Conservation (phyloP, 2,888 invertebrate species). For the Argynnis bischoffii region DNA sequence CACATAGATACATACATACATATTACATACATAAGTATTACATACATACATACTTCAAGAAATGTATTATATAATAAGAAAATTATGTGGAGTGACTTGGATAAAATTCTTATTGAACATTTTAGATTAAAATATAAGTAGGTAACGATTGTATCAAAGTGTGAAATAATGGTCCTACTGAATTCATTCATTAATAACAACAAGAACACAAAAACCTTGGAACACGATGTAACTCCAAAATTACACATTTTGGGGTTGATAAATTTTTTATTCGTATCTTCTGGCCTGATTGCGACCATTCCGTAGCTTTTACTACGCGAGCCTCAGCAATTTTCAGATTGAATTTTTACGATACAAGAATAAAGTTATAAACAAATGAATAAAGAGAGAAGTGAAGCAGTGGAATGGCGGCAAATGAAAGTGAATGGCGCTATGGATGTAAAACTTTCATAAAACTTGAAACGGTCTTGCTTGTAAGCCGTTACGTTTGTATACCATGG, state of each 20-base stretch:
- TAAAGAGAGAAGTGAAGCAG: constrained; percentile 50
- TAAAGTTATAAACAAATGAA: constrained; percentile 70
- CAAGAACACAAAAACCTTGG: neutral
- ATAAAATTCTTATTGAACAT: no score
- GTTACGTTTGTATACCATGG: neutral
- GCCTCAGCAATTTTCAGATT: constrained; percentile 71
- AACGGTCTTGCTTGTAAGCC: neutral
- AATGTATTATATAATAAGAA: no score
- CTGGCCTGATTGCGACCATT: constrained; percentile 42
- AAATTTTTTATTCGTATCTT: constrained; percentile 48
- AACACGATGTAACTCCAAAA: constrained; percentile 35
- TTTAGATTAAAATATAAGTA: no score
- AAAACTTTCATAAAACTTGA: constrained; percentile 30
- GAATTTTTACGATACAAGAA: constrained; percentile 71
- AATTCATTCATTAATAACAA: no score
- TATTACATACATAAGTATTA: no score
- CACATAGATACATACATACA: no score
- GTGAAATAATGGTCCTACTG: no score
- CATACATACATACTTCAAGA: no score
- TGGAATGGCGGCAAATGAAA: constrained; percentile 49
- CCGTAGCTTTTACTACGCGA: constrained; percentile 49
- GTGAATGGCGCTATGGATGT: constrained; percentile 47
- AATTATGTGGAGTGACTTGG: no score
- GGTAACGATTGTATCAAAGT: no score
- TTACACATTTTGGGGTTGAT: constrained; percentile 45